A percentile compares a stretch with the other conserved stretches of the same genome.
Conservation (phyloP, 2,113 vertebrate genomes). For the Vulpes lagopus region DNA sequence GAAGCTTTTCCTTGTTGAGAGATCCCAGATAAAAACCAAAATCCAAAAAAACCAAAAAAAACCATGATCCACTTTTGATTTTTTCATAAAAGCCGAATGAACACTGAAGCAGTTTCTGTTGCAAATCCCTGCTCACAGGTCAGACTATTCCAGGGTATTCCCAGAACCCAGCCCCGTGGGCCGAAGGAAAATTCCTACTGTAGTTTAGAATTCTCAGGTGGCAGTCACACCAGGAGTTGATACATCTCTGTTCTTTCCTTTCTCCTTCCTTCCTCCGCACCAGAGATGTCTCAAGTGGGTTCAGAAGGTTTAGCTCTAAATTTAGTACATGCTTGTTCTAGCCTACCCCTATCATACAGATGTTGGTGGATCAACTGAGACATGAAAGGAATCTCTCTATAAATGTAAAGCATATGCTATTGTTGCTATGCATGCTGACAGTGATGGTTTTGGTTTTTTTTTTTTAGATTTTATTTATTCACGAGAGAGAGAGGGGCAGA, state of each 20-base stretch:
- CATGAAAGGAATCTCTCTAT: neutral
- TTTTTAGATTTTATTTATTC: too few species aligned
- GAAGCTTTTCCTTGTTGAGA: neutral
- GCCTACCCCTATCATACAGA: neutral
- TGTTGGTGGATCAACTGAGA: slow-evolving; percentile 13
- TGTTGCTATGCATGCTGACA: neutral
- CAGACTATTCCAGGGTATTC: neutral
- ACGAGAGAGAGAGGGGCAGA: too few species aligned
- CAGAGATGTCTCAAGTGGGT: neutral
- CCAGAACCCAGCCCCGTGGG: neutral
- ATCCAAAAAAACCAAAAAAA: too few species aligned
- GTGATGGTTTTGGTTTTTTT: neutral
- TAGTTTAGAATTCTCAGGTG: neutral
- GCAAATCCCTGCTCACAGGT: neutral
- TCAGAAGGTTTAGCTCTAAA: neutral
- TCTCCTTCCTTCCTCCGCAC: neutral
- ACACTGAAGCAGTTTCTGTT: slow-evolving; percentile 9
- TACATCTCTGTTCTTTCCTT: neutral
- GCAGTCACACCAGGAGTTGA: neutral
- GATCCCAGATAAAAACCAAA: neutral
- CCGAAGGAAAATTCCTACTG: neutral
- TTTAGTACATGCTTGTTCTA: neutral
- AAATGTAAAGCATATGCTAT: slow-evolving; percentile 8
- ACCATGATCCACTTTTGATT: neutral
- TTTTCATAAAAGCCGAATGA: neutral